A percentile compares a stretch with the other conserved stretches of the same genome.
phyloP scores from a whole-genome alignment of 2,888 invertebrate genomes.

The Drosophila colorata region DNA sequence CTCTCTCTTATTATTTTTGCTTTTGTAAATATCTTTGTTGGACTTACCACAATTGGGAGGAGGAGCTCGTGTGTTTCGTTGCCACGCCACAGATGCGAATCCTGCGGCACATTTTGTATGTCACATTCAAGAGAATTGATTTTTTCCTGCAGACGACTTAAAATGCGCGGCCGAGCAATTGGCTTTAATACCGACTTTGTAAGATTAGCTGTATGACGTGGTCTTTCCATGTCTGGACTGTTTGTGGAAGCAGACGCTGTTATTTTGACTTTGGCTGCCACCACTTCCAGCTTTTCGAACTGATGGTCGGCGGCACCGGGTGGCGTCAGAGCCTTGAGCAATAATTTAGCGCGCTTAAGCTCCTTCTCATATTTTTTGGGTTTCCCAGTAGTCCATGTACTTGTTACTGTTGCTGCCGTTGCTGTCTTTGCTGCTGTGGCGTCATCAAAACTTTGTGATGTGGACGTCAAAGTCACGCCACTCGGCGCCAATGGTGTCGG shows the following conservation, averaged over 20 bases:
- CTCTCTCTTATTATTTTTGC: neutral
- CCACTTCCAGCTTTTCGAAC: slow-evolving; percentile 60
- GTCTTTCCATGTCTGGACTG: slow-evolving; percentile 25
- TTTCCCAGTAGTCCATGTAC: slow-evolving; percentile 46
- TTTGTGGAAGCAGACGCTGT: slow-evolving; percentile 34
- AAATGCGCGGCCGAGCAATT: slow-evolving; percentile 85
- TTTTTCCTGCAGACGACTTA: slow-evolving; percentile 88
- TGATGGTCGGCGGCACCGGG: slow-evolving; percentile 36
- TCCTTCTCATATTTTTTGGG: slow-evolving; percentile 78
- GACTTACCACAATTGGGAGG: slow-evolving; percentile 89
- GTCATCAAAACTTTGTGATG: slow-evolving; percentile 52
- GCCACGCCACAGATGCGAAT: slow-evolving; percentile 89
- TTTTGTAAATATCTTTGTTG: slow-evolving; percentile 1
- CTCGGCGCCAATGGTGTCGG: slow-evolving; percentile 21
- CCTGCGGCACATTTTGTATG: slow-evolving; percentile 88
- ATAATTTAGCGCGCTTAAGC: slow-evolving; percentile 83
- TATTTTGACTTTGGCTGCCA: slow-evolving; percentile 67
- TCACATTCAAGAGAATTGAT: slow-evolving; percentile 89
- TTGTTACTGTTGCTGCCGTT: slow-evolving; percentile 27
- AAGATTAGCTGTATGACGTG: slow-evolving; percentile 64
- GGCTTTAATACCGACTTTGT: slow-evolving; percentile 79
- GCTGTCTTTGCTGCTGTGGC: slow-evolving; percentile 26
- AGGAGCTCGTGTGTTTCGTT: slow-evolving; percentile 90
- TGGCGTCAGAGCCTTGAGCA: slow-evolving; percentile 76
- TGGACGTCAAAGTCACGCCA: slow-evolving; percentile 73